Evolutionary conservation across 2,888 invertebrate species (phyloP), one percentile per base, ranked within the genome.

Genomic region (Tribolium freemani): DNA sequence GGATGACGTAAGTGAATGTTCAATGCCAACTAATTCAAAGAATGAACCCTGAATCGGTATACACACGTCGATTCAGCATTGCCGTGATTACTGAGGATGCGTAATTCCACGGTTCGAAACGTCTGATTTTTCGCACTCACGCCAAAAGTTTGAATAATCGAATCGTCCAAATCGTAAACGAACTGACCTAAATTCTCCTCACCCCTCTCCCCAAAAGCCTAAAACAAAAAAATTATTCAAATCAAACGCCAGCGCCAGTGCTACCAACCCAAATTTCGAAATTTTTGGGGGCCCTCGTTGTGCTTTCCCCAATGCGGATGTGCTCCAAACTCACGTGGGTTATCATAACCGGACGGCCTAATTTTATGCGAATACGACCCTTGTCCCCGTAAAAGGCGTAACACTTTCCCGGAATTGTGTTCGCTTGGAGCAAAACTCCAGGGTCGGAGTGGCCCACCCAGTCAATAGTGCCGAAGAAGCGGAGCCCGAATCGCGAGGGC

Each of bases 251-350:
- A 1, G 16, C 1, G 16, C 16, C 3, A 26, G 26, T 38, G 38
- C 9, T 46, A 88, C 76, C 81, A 82, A 83, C 84, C 72, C 76
- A 78, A 53, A 86, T 79, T 54, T 76, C 61, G 76, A 92, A 90
- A 57, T 88, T 84, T 75, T 87, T 88, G 0, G 91, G 91, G 8
- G 90, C 90, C 76, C 86, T 86, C 53, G 88, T 87, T 4, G 6
- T 3, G 68, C 87, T 85, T 5, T 88, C 88, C 2, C 89, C 85
- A 11, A 91, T 80, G 26, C 83, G 82, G 50, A 82, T 82, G 6
- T 91, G 91, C 79, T 91, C 91, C 71, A 91, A 75, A 2, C 89
- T 87, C 71, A 91, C 88, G 3, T 88, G 87, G 6, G 87, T 87
- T 1, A 90, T 86, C 53, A 82, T 78, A 66, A 91, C 86, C 1